phyloP scores from a whole-genome alignment of 2,113 vertebrate genomes.

The Equus przewalskii region DNA sequence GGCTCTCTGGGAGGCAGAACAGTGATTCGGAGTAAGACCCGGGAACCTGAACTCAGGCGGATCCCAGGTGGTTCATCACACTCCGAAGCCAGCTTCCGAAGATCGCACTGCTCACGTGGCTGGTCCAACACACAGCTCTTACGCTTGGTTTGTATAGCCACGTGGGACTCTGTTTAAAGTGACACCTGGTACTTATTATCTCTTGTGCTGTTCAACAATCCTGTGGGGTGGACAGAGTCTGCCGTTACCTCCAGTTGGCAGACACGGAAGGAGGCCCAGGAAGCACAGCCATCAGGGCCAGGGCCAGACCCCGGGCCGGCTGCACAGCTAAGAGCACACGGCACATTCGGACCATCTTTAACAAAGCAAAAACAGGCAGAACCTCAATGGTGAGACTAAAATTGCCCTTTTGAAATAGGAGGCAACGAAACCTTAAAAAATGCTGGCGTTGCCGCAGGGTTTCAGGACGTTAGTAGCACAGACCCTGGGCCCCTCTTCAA shows the following conservation, averaged over 20 bases:
- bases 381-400: too few relatives aligned
- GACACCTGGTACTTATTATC: too few relatives aligned
- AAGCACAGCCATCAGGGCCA: fast-evolving
- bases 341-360: neutral
- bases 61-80: neutral
- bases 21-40: neutral
- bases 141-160: fast-evolving
- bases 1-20: neutral
- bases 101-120: neutral
- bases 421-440: neutral
- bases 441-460: too few relatives aligned
- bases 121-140: neutral
- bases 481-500: too few relatives aligned
- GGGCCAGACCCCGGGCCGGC: neutral
- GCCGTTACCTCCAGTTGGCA: neutral
- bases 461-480: neutral
- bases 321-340: neutral
- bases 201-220: neutral
- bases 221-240: neutral
- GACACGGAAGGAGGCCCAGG: neutral
- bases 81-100: too few relatives aligned
- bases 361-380: neutral
- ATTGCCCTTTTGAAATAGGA: neutral
- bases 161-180: neutral
- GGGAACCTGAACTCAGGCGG: neutral